phyloP scores from a whole-genome alignment of 2,113 vertebrate genomes.

The Galbula dea region DNA sequence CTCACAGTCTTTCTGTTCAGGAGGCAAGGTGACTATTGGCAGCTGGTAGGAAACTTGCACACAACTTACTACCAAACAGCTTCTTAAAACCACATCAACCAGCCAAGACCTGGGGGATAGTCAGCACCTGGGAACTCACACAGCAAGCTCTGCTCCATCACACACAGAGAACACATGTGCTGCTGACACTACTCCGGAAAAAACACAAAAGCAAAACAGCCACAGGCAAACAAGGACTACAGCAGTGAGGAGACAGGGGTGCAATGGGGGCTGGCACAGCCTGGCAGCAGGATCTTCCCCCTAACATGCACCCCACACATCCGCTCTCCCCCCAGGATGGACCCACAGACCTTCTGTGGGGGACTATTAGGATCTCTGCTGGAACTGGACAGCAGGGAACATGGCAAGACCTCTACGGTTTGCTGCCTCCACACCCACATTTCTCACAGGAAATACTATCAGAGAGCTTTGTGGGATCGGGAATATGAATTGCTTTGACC shows the following conservation, averaged over 20 bases:
- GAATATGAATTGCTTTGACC: constrained; percentile 65
- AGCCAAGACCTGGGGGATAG: not conserved
- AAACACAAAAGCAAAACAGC: not conserved
- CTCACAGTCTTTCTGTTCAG: not conserved
- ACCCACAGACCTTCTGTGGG: accelerated
- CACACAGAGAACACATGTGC: accelerated
- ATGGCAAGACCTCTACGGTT: too few species aligned
- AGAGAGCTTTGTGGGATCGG: constrained; percentile 18
- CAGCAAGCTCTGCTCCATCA: not conserved
- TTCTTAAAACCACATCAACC: not conserved
- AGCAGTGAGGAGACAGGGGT: accelerated
- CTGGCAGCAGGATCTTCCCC: accelerated
- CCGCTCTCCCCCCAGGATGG: accelerated
- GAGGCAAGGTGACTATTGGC: not conserved
- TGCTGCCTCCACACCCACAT: not conserved
- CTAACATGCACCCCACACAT: accelerated
- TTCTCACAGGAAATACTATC: not conserved
- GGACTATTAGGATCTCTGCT: accelerated
- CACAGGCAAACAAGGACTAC: accelerated
- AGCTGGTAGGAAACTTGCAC: not conserved
- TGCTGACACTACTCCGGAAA: not conserved
- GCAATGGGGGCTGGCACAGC: not conserved
- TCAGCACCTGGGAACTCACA: not conserved
- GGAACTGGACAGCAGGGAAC: accelerated
- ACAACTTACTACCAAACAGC: not conserved